phyloP scores from a whole-genome alignment of 2,888 invertebrate species.

The Temnothorax unifasciatus region DNA sequence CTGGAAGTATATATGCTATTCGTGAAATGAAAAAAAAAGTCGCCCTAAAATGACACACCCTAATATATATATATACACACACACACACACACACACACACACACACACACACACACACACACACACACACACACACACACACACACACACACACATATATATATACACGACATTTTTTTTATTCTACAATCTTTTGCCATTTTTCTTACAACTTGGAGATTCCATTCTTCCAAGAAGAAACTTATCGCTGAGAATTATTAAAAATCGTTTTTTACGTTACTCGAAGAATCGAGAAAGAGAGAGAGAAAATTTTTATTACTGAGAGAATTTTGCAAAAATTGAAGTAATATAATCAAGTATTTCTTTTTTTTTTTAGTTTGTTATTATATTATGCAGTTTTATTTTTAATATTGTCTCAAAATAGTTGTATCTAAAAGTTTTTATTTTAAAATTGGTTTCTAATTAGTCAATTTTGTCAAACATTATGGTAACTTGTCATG shows the following conservation, averaged over 20 bases:
- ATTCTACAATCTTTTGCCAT: not conserved
- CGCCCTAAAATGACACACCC: too few relatives aligned
- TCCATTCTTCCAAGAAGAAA: not conserved
- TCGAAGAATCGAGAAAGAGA: not conserved
- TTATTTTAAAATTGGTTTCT: not conserved
- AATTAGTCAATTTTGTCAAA: not conserved
- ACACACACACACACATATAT: too few relatives aligned
- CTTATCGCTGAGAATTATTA: not conserved
- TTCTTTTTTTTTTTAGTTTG: not conserved
- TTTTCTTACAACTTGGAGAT: not conserved
- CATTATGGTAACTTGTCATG: not conserved
- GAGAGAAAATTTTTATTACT: not conserved
- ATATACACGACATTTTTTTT: not conserved
- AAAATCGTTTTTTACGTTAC: not conserved
- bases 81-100: too few relatives aligned
- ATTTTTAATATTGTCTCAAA: not conserved
- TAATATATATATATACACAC: too few relatives aligned
- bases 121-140: too few relatives aligned
- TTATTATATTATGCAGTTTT: not conserved
- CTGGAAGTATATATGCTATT: too few relatives aligned
- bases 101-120: too few relatives aligned
- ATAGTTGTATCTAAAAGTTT: not conserved
- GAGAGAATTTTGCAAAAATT: not conserved
- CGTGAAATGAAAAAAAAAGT: too few relatives aligned
- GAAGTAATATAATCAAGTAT: not conserved